Evolutionary conservation across 1,140 invertebrate genomes (phyloP), one percentile per base, ranked within the genome.

Genomic region (Conus betulinus): DNA sequence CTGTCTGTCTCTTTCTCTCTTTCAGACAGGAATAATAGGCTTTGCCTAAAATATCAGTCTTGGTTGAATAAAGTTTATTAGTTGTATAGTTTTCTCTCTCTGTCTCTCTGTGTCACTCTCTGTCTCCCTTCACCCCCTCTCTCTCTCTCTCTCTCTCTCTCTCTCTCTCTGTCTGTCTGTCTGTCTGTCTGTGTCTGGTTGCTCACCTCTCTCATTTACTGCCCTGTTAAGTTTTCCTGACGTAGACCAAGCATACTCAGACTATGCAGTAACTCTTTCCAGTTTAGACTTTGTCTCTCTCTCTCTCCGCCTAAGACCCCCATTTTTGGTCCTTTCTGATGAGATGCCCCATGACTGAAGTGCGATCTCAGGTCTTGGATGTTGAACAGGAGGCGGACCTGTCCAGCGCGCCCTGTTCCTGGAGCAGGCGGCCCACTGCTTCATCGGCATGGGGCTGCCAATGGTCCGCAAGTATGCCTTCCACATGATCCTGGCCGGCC

Each of bases 381-480:
- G 84, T 63, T 83, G 67, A 82, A 20, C 89, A 96, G 95, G 95
- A 96, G 52, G 94, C 94, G 39, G 95, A 95, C 90, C 89, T 96
- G 76, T 96, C 98, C 57, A 98, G 98, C 91, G 98, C 91, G 98
- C 98, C 13, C 95, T 99, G 88, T 96, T 99, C 83, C 95, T 99
- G 23, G 99, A 99, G 95, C 99, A 99, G 95, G 98, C 99, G 0
- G 97, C 98, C 0, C 97, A 99, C 93, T 99, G 98, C 94, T 99
- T 98, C 94, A 96, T 99, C 52, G 95, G 96, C 86, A 96, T 94
- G 93, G 97, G 97, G 76, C 96, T 97, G 3, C 96, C 97, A 23
- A 97, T 98, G 97, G 96, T 97, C 89, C 96, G 99, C 81, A 99
- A 99, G 95, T 99, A 99, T 95, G 98, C 98, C n/a, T 99, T 99